Evolutionary conservation across 2,113 vertebrate species (phyloP).

Genomic region (Cyrtonyx montezumae): DNA sequence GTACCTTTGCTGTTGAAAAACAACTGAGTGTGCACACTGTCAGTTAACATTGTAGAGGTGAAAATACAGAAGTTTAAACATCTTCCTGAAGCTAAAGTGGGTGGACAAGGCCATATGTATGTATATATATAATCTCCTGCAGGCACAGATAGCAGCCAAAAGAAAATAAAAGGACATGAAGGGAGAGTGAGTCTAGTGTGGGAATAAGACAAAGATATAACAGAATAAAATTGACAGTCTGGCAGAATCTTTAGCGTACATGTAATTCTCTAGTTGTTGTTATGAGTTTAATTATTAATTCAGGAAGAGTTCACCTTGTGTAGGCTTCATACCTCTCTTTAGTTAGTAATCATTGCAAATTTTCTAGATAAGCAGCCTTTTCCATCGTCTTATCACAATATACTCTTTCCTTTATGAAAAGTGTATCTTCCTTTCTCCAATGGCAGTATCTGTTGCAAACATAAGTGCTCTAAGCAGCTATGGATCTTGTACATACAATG

Average conservation of each 20-base stretch:
- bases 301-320: background rate
- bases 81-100: background rate
- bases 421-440: background rate
- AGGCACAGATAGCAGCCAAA: background rate
- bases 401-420: background rate
- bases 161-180: background rate
- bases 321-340: background rate
- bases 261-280: background rate
- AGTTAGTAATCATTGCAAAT: background rate
- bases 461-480: background rate
- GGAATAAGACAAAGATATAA: background rate
- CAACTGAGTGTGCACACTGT: background rate
- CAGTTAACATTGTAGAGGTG: background rate
- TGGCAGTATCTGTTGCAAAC: background rate
- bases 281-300: background rate
- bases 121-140: background rate
- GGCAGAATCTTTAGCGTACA: background rate
- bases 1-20: background rate
- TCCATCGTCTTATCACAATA: background rate
- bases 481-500: background rate
- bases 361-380: background rate
- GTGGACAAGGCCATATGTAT: background rate
- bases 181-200: fast-evolving
- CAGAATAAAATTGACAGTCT: background rate
- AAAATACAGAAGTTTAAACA: background rate